Base-by-base conservation (phyloP, 2,888 invertebrate species). In the Monopis laevigella region DNA sequence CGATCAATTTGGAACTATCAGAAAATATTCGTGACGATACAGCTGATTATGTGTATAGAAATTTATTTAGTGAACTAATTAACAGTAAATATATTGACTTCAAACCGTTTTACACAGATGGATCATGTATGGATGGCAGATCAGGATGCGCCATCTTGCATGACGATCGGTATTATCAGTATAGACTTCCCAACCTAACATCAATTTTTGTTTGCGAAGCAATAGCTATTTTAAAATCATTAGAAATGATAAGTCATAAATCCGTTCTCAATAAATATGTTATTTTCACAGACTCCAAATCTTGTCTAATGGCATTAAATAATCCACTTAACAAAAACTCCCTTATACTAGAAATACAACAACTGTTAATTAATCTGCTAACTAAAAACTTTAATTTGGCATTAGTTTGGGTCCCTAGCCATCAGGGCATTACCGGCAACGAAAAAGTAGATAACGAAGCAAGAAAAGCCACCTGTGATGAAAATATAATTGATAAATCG, bases 101-200 rank as follows among this genome's bases (percentile, higher is more conserved):
- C n/a, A 39, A 39, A 27, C 10, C 27, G 7, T 39, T 27, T 27
- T 39, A 39, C 16, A 39, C 39, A 13, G 39, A 39, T n/a, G 39
- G 39, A 13, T 39, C 39, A 7, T 26, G 26, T 13, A 39, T 13
- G 6, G 7, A 27, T 13, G 27, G 26, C n/a, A 26, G 27, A 14
- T 39, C 39, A 27, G 39, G 27, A n/a, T 39, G 39, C 16, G 26
- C 39, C 3, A 28, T 39, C 7, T 2, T 27, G 13, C 17, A 26
- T 13, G 39, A 26, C 2, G 10, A 27, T 26, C 10, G 27, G 16
- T 39, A 4, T 13, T 39, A 39, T 18, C 26, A 10, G 18, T 39
- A 27, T 14, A 39, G 39, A 27, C 27, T 39, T 4, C 27, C 17
- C 6, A 24, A 39, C 27, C 11, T 27, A 13, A 39, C 17, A 27